phyloP scores from a whole-genome alignment of 2,888 invertebrate species.

The Xylota segnis region DNA sequence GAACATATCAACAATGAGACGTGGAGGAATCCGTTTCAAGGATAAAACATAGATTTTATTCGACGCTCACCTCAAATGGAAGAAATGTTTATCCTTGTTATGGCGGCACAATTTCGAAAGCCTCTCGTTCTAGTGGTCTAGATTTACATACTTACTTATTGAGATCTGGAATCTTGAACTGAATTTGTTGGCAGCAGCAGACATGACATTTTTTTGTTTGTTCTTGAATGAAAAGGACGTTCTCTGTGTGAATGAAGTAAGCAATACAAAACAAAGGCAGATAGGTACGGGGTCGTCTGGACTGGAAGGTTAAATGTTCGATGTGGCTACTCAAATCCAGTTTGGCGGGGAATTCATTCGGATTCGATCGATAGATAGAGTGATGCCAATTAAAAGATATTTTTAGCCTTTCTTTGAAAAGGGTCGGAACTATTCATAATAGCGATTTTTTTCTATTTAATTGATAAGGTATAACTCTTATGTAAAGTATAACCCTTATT shows the following conservation, averaged over 20 bases:
- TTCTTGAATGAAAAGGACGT: conserved; percentile 12
- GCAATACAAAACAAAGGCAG: not conserved
- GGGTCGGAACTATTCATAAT: no score
- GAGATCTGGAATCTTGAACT: conserved; percentile 62
- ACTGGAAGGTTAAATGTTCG: conserved; percentile 41
- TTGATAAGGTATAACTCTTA: no score
- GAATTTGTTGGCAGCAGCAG: conserved; percentile 40
- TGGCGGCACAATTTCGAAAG: conserved; percentile 50
- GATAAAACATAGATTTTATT: conserved; percentile 37
- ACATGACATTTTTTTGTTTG: not conserved
- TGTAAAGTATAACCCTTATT: no score
- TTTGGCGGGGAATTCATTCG: not conserved
- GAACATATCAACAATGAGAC: conserved; percentile 42
- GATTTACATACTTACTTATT: conserved; percentile 31
- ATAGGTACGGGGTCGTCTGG: conserved; percentile 48
- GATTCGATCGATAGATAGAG: no score
- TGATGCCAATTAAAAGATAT: no score
- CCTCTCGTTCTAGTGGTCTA: conserved; percentile 66
- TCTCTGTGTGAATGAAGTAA: no score
- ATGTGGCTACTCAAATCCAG: not conserved
- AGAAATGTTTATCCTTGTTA: conserved; percentile 65
- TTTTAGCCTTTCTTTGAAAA: no score
- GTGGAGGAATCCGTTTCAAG: conserved; percentile 30
- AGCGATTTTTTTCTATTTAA: no score
- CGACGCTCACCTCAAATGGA: conserved; percentile 14